phyloP scores from a whole-genome alignment of 2,113 vertebrate species.

The Martes martes region DNA sequence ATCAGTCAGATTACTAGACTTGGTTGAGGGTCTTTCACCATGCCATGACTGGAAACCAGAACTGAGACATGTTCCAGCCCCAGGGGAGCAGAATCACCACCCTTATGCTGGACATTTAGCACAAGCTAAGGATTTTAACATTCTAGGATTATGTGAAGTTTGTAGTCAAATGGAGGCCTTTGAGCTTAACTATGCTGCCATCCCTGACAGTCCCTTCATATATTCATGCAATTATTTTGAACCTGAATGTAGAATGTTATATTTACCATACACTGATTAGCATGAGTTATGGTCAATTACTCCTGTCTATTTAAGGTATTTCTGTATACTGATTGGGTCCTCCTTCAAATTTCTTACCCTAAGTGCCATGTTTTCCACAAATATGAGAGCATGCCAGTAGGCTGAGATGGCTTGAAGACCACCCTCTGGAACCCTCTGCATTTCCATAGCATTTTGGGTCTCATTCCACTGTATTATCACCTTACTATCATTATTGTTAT shows the following conservation, averaged over 20 bases:
- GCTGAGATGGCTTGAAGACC: background rate
- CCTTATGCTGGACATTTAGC: background rate
- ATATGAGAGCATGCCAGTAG: background rate
- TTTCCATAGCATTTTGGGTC: background rate
- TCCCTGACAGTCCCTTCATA: background rate
- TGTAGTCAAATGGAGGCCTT: background rate
- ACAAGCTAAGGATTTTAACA: background rate
- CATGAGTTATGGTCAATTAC: background rate
- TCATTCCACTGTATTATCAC: background rate
- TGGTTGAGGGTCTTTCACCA: background rate
- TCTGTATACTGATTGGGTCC: background rate
- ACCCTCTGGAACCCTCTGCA: background rate
- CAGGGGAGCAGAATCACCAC: background rate
- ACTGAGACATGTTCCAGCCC: background rate
- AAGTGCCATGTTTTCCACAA: background rate
- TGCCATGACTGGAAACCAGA: background rate
- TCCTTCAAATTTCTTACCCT: conserved; percentile 8
- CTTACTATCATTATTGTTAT: background rate
- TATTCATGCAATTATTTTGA: background rate
- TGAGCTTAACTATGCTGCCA: background rate
- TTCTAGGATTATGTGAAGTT: background rate
- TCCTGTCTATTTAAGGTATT: background rate
- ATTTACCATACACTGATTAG: background rate
- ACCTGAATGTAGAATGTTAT: background rate
- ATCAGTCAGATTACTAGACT: background rate